Percentiles rank a stretch among this genome's conserved stretches.
These are phyloP conservation scores for Vanessa atalanta DNA, from an alignment of 1,140 invertebrate genomes.

Conservation along the genomic window DNA sequence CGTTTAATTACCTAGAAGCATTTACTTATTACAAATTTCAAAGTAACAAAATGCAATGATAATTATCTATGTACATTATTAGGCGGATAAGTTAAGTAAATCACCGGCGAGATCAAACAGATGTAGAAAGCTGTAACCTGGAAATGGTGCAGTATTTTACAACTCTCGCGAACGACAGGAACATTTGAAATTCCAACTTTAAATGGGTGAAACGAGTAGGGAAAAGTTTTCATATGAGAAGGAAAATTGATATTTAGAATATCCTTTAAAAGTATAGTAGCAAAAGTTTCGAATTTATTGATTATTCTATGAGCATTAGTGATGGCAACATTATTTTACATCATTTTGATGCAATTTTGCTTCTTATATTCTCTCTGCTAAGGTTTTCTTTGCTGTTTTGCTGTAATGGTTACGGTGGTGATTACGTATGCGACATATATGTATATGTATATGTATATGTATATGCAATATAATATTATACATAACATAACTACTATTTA, in stretches of 20 bases:
- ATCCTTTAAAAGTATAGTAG: not conserved
- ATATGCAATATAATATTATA: too few relatives aligned
- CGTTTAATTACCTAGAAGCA: conserved; percentile 74
- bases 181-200: not conserved
- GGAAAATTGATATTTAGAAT: conserved; percentile 5
- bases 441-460: too few relatives aligned
- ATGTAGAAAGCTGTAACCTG: not conserved
- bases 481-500: too few relatives aligned
- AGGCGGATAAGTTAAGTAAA: not conserved
- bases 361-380: too few relatives aligned
- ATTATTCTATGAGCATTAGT: too few relatives aligned
- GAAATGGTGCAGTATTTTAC: not conserved
- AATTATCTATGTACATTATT: not conserved
- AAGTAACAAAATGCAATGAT: not conserved
- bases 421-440: too few relatives aligned
- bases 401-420: too few relatives aligned
- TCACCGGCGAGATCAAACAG: not conserved
- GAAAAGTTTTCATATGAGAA: conserved; percentile 3
- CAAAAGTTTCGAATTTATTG: too few relatives aligned
- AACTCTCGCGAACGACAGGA: not conserved
- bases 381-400: too few relatives aligned
- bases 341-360: not conserved
- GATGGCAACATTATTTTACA: not conserved
- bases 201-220: not conserved
- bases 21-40: conserved; percentile 51